Percentiles rank a stretch among this genome's conserved stretches.
These are phyloP conservation scores for Menura novaehollandiae DNA, from an alignment of 2,113 vertebrate genomes.

Conservation along the genomic window DNA sequence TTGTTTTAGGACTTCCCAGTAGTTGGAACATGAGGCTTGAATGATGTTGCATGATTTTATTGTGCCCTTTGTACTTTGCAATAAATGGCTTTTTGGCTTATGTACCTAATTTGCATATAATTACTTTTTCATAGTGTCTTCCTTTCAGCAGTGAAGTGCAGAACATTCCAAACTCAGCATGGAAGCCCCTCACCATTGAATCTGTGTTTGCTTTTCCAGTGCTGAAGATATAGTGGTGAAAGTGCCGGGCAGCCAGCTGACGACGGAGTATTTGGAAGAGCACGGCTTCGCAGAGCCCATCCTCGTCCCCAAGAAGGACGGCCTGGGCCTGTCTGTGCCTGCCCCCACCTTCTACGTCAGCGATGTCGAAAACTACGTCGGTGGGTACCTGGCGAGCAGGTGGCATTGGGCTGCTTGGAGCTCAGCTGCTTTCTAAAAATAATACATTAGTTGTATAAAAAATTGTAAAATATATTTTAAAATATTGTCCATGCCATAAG, in stretches of 20 bases:
- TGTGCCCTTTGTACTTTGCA: neutral
- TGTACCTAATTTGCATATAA: neutral
- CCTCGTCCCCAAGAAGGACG: slow-evolving; percentile 93
- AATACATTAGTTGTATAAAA: neutral
- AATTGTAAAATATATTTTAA: neutral
- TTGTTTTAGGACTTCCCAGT: neutral
- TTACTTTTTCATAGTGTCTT: neutral
- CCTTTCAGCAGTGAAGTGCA: neutral
- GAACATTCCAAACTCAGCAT: fast-evolving
- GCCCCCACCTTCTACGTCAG: slow-evolving; percentile 98
- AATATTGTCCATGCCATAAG: neutral
- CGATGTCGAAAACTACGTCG: slow-evolving; percentile 95
- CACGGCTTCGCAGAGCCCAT: slow-evolving; percentile 93
- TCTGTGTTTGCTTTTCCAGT: slow-evolving; percentile 65
- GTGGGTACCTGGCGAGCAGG: slow-evolving; percentile 67
- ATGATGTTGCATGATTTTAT: fast-evolving
- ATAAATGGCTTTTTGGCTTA: neutral
- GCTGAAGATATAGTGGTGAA: slow-evolving; percentile 92
- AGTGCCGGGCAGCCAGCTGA: slow-evolving; percentile 85
- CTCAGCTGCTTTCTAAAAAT: neutral
- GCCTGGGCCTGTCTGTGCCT: slow-evolving; percentile 87
- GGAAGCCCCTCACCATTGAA: neutral
- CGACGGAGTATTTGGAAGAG: slow-evolving; percentile 89
- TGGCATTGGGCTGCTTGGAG: neutral
- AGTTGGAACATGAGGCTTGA: neutral